Conservation (phyloP, 2,888 invertebrate genomes). For the Chironomus riparius region DNA sequence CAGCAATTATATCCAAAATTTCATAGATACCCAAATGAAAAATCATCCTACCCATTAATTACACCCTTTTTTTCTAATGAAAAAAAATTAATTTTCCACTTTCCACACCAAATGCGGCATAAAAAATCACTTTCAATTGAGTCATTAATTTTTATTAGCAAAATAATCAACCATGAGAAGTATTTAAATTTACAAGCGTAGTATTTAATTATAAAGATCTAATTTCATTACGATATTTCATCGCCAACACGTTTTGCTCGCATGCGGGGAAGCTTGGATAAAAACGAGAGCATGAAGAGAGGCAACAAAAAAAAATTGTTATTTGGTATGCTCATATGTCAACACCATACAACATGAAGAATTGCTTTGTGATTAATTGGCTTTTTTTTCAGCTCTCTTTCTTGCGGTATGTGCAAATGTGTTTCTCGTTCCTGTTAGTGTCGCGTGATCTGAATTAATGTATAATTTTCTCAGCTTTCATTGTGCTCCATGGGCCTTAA, state of each 20-base stretch:
- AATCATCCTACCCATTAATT: no score
- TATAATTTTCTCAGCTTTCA: not conserved
- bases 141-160: no score
- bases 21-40: no score
- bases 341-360: slow-evolving; percentile 10
- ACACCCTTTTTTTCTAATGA: no score
- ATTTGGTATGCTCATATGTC: slow-evolving; percentile 23
- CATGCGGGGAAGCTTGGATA: not conserved
- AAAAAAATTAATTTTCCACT: no score
- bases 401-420: not conserved
- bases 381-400: not conserved
- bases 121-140: no score
- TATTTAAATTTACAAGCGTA: not conserved
- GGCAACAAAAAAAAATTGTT: not conserved
- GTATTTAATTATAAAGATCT: not conserved
- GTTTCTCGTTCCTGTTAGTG: not conserved
- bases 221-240: not conserved
- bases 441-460: slow-evolving; percentile 24
- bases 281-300: not conserved
- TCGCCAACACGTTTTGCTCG: slow-evolving; percentile 5
- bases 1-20: no score
- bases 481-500: not conserved
- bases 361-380: slow-evolving; percentile 21
- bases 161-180: not conserved
- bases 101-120: no score